A percentile compares a stretch with the other conserved stretches of the same genome.
These are phyloP conservation scores for Seriola dumerili DNA, from an alignment of 2,113 vertebrate species.

Conservation along the genomic window DNA sequence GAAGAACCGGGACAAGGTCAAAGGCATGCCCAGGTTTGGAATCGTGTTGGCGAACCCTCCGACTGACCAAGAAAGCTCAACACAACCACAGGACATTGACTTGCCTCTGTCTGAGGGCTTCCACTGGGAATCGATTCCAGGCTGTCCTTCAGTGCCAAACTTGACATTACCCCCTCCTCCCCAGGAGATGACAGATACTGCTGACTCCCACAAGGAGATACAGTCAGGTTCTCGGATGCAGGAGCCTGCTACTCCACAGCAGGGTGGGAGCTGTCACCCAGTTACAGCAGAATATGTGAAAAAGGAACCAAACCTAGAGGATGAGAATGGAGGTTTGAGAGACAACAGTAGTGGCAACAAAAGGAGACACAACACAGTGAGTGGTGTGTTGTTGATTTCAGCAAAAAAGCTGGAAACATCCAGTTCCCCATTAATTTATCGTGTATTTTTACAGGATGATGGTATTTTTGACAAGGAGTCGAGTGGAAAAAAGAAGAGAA, in stretches of 20 bases:
- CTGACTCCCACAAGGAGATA: neutral
- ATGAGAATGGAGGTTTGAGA: neutral
- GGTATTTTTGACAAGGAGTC: neutral
- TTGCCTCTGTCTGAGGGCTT: constrained; percentile 88
- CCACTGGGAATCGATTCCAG: constrained; percentile 89
- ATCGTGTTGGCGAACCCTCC: constrained; percentile 82
- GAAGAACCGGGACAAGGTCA: constrained; percentile 86
- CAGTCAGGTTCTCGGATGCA: neutral
- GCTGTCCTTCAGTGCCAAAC: constrained; percentile 48
- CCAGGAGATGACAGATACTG: constrained; percentile 35
- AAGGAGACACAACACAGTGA: constrained; percentile 27
- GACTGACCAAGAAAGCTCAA: constrained; percentile 79
- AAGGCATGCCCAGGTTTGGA: constrained; percentile 90
- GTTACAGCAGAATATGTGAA: constrained; percentile 6
- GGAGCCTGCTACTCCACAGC: neutral
- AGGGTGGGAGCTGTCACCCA: neutral
- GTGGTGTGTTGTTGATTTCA: neutral
- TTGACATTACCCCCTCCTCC: constrained; percentile 81
- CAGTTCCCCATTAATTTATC: neutral
- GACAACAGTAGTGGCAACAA: neutral
- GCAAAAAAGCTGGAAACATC: neutral
- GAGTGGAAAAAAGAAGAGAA: constrained; percentile 59
- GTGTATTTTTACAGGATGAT: constrained; percentile 36
- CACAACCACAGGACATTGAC: constrained; percentile 79
- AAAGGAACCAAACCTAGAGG: constrained; percentile 2